Conservation (phyloP, 2,113 vertebrate genomes). For the Psophia crepitans region DNA sequence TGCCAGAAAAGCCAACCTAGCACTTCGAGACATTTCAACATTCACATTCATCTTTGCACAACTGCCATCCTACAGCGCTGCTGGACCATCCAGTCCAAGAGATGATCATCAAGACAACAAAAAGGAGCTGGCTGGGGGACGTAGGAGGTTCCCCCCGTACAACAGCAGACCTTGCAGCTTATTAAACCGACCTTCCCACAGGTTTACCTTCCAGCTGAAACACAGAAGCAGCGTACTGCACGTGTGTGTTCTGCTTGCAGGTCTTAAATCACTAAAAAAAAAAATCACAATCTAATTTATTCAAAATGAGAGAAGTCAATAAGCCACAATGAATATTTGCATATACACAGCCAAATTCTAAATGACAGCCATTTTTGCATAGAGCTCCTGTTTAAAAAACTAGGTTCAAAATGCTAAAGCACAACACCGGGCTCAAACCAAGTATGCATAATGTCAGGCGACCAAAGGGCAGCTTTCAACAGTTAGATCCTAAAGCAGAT, state of each 20-base stretch:
- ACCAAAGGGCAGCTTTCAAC: background rate
- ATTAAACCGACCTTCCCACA: background rate
- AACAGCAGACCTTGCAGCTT: background rate
- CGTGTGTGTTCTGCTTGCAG: fast-evolving
- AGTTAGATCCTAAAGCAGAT: background rate
- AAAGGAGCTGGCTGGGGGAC: background rate
- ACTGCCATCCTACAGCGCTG: background rate
- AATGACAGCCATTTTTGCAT: background rate
- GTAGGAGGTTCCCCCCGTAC: background rate
- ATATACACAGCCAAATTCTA: background rate
- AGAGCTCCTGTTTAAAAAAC: background rate
- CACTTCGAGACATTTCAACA: fast-evolving
- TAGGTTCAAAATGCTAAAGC: background rate
- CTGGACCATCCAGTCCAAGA: background rate
- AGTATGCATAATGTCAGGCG: fast-evolving
- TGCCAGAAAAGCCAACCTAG: background rate
- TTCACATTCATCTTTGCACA: background rate
- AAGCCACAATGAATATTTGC: background rate
- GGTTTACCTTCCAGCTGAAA: background rate
- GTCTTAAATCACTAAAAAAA: background rate
- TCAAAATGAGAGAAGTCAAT: background rate
- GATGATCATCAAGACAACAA: background rate
- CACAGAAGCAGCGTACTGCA: fast-evolving
- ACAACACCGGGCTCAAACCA: background rate
- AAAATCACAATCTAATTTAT: background rate